Base-by-base conservation (phyloP, 2,797 vertebrate genomes). In the Oreortyx pictus region DNA sequence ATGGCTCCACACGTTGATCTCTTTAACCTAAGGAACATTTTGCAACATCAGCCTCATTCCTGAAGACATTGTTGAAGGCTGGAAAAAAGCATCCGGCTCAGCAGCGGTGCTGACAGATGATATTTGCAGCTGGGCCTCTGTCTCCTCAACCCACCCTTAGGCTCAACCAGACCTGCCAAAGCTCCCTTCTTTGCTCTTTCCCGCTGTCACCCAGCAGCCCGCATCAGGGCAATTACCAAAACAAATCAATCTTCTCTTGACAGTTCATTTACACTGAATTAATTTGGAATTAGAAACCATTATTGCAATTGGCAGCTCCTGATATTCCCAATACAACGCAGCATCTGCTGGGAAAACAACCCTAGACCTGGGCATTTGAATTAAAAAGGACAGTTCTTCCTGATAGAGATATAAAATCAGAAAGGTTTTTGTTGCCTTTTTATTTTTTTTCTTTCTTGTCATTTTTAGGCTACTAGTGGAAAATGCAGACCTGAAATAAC, bases 181-280 rank as follows among this genome's bases (percentile, higher is more conserved):
- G 97, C 92, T 96, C 89, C 82, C 92, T 92, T 94, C 97, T 97
- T 98, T 95, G 97, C 96, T 97, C 97, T 97, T 98, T 98, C 98
- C 97, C 39, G 96, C 98, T 98, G 97, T 98, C 98, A 97, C 96
- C 98, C 96, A 97, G 98, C 98, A 98, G 96, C 97, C 98, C 97
- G 97, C 97, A 98, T 98, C 98, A 98, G 97, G 98, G 98, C 98
- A 98, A 97, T 98, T 97, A 98, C 97, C 97, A 97, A 97, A 97
- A 97, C 98, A 98, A 98, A 99, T 99, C 98, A 98, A 99, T 99
- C 99, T 98, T 98, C 97, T 97, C 70, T 95, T 99, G 99, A 99
- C 99, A 99, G 98, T 98, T 99, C 98, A 99, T 99, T 99, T 99
- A 98, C 98, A 98, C 98, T 98, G 98, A 98, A 98, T 98, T 99